Conservation (phyloP, 2,888 invertebrate genomes). For the Nomada fucata region DNA sequence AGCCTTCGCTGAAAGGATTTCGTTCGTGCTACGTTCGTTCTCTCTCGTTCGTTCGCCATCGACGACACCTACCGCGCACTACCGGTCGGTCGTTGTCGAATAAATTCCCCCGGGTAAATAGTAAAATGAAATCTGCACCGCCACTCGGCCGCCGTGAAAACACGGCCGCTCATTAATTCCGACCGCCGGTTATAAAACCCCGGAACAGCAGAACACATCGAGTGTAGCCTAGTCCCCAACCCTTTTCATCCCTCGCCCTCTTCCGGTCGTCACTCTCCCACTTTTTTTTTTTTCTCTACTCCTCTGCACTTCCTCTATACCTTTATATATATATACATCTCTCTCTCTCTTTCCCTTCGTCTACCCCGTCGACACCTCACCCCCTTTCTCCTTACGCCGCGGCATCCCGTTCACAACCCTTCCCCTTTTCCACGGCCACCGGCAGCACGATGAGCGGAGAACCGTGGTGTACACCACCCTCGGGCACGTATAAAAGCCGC, state of each 20-base stretch:
- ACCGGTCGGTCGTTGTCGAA: constrained; percentile 67
- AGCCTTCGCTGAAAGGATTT: background rate
- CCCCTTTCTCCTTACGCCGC: background rate
- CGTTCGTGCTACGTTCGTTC: background rate
- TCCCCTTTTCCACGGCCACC: constrained; percentile 21
- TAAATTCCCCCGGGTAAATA: constrained; percentile 77
- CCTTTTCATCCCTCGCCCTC: constrained; percentile 42
- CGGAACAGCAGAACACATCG: constrained; percentile 73
- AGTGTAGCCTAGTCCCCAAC: constrained; percentile 58
- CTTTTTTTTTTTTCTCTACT: background rate
- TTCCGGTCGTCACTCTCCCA: constrained; percentile 14
- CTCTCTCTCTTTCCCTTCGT: background rate
- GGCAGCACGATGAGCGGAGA: constrained; percentile 30
- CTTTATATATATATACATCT: background rate
- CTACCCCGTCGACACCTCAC: background rate
- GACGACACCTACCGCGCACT: constrained; percentile 37
- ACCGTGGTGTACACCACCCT: constrained; percentile 58
- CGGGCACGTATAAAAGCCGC: constrained; percentile 74
- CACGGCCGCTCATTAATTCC: constrained; percentile 79
- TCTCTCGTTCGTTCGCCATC: constrained; percentile 20
- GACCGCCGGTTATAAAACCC: constrained; percentile 74
- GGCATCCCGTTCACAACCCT: constrained; percentile 12
- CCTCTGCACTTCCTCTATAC: no score
- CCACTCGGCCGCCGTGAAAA: constrained; percentile 76
- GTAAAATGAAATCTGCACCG: constrained; percentile 79